Evolutionary conservation across 30 jellyfish, hydroid and myxozoan species (phyloP).

Genomic region (Cassiopea xamachana): DNA sequence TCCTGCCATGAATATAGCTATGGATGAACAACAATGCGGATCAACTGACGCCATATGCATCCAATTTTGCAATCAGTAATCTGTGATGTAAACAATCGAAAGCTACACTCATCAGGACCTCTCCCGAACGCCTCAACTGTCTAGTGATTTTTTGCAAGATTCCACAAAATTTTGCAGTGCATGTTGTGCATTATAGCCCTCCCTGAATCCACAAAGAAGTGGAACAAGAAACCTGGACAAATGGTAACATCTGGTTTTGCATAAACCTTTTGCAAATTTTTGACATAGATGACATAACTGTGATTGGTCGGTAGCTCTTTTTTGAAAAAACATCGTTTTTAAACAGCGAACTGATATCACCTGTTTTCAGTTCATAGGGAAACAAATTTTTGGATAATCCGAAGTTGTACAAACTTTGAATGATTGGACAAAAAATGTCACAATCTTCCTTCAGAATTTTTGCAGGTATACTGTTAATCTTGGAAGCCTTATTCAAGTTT

Average conservation of each 20-base stretch:
- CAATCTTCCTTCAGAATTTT: slow-evolving; percentile 32
- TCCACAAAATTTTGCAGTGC: background rate
- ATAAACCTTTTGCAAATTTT: slow-evolving; percentile 45
- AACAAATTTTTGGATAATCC: slow-evolving; percentile 13
- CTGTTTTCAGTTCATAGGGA: slow-evolving; percentile 3
- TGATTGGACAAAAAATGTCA: slow-evolving; percentile 17
- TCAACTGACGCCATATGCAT: slow-evolving; percentile 55
- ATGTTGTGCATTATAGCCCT: slow-evolving; percentile 45
- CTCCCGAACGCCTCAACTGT: slow-evolving; percentile 46
- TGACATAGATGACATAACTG: slow-evolving; percentile 48
- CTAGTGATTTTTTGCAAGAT: slow-evolving; percentile 26
- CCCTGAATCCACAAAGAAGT: slow-evolving; percentile 65
- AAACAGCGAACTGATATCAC: background rate
- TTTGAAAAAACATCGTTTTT: slow-evolving; percentile 43
- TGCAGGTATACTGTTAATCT: slow-evolving; percentile 13
- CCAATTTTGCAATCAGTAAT: slow-evolving; percentile 39
- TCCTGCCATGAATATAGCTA: slow-evolving; percentile 16
- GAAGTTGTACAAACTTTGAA: slow-evolving; percentile 30
- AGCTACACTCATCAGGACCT: slow-evolving; percentile 59
- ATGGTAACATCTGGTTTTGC: slow-evolving; percentile 36
- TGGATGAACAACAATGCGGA: slow-evolving; percentile 46
- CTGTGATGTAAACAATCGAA: slow-evolving; percentile 49
- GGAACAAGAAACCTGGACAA: slow-evolving; percentile 40
- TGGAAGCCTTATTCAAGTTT: slow-evolving; percentile 40
- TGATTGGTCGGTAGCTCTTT: slow-evolving; percentile 57